Conservation (phyloP, 1,140 invertebrate species). For the Marisa cornuarietis region DNA sequence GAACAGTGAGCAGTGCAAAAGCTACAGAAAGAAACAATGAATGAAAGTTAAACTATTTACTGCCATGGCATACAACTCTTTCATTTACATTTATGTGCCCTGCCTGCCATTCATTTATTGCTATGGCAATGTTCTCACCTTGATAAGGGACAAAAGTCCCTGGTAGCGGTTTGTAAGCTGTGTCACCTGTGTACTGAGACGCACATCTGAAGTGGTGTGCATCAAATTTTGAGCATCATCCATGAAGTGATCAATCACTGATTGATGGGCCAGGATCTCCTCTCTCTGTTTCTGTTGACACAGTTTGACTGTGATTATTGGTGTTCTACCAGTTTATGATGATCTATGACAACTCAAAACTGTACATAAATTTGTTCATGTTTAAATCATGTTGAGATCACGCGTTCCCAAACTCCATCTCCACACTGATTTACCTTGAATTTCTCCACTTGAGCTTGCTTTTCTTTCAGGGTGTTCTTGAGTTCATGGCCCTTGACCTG, state of each 20-base stretch:
- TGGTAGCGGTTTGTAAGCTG: conserved; percentile 89
- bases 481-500: conserved; percentile 86
- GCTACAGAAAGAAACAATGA: too few species aligned
- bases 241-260: conserved; percentile 83
- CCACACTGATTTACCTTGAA: conserved; percentile 70
- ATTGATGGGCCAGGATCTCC: conserved; percentile 62
- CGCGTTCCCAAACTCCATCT: too few species aligned
- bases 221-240: conserved; percentile 89
- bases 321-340: too few species aligned
- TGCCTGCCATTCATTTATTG: too few species aligned
- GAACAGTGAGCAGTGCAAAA: too few species aligned
- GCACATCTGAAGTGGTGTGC: conserved; percentile 83
- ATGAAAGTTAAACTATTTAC: too few species aligned
- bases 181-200: conserved; percentile 86
- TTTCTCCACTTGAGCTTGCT: conserved; percentile 78
- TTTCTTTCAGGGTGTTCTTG: conserved; percentile 82
- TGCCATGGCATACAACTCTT: too few species aligned
- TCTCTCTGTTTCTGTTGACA: conserved; percentile 55
- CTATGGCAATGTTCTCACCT: conserved; percentile 43
- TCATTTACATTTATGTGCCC: too few species aligned
- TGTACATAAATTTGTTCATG: too few species aligned
- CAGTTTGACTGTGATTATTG: too few species aligned
- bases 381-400: too few species aligned
- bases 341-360: too few species aligned
- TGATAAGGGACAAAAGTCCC: conserved; percentile 71